These are phyloP conservation scores for Apotomis capreana DNA, from an alignment of 2,888 invertebrate genomes.

Conservation along the genomic window DNA sequence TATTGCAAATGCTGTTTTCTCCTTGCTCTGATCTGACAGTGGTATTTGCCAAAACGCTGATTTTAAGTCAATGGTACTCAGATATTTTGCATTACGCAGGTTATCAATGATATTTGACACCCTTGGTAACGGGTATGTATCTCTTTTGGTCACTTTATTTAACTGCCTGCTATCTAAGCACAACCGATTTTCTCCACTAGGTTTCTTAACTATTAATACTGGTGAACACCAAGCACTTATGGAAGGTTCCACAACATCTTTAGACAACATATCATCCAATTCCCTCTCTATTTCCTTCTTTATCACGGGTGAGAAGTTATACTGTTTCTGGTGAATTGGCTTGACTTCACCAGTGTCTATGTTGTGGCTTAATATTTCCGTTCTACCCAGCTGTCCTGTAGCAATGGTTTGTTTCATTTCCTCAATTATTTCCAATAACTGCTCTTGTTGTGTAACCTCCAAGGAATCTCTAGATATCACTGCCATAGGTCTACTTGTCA, in stretches of 20 bases:
- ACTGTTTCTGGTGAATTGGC: conserved; percentile 32
- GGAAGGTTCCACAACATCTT: too few species aligned
- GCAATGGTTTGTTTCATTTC: conserved; percentile 17
- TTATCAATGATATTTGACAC: conserved; percentile 42
- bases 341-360: not conserved
- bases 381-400: conserved; percentile 35
- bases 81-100: conserved; percentile 37
- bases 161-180: too few species aligned
- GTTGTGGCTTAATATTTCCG: not conserved
- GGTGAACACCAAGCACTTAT: too few species aligned
- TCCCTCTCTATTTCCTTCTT: conserved; percentile 22
- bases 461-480: not conserved
- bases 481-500: not conserved
- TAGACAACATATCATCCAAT: conserved; percentile 31
- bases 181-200: too few species aligned
- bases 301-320: conserved; percentile 8
- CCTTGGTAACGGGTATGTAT: too few species aligned
- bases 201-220: too few species aligned
- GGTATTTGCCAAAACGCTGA: conserved; percentile 54
- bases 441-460: not conserved
- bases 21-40: conserved; percentile 39
- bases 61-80: conserved; percentile 46
- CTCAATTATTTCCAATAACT: conserved; percentile 11
- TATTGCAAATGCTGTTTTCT: conserved; percentile 43
- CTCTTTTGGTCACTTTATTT: too few species aligned